phyloP scores from a whole-genome alignment of 1,140 invertebrate species.

The Ladona fulva region DNA sequence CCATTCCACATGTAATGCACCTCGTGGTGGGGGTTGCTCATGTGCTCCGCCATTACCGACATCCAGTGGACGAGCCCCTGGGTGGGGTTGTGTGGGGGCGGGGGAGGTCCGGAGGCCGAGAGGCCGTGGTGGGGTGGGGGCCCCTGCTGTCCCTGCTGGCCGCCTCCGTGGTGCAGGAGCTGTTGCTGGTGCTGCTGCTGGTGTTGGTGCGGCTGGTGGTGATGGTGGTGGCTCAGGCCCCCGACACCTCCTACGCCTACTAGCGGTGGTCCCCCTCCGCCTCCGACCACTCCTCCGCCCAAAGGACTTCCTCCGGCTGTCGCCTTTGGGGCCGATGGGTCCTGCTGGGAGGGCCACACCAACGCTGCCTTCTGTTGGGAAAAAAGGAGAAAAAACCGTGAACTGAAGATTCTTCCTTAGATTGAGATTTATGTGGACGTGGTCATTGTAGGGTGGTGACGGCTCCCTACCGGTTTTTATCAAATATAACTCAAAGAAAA shows the following conservation, averaged over 20 bases:
- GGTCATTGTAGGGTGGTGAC: too few species aligned
- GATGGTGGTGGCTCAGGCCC: constrained; percentile 15
- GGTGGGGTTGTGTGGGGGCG: constrained; percentile 19
- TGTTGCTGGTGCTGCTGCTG: background rate
- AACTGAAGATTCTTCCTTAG: too few species aligned
- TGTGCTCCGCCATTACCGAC: constrained; percentile 75
- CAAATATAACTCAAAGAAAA: too few species aligned
- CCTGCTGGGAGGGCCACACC: constrained; percentile 32
- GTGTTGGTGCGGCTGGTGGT: background rate
- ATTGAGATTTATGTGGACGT: too few species aligned
- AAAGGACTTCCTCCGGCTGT: background rate
- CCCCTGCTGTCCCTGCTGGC: constrained; percentile 16
- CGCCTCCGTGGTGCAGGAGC: constrained; percentile 12
- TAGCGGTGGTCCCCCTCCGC: constrained; percentile 25
- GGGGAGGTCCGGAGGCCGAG: constrained; percentile 57
- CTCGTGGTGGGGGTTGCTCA: constrained; percentile 47
- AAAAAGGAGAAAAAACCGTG: constrained; percentile 18
- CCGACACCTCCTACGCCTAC: constrained; percentile 29
- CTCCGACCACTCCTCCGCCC: constrained; percentile 33
- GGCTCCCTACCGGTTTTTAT: too few species aligned
- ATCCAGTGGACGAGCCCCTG: constrained; percentile 67
- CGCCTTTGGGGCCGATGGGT: constrained; percentile 25
- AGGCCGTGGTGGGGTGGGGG: constrained; percentile 50
- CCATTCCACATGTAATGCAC: constrained; percentile 63
- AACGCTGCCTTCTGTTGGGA: constrained; percentile 39